These are phyloP conservation scores for Enteromius afrohamiltoni DNA, from an alignment of 2,797 vertebrate species.

Conservation along the genomic window DNA sequence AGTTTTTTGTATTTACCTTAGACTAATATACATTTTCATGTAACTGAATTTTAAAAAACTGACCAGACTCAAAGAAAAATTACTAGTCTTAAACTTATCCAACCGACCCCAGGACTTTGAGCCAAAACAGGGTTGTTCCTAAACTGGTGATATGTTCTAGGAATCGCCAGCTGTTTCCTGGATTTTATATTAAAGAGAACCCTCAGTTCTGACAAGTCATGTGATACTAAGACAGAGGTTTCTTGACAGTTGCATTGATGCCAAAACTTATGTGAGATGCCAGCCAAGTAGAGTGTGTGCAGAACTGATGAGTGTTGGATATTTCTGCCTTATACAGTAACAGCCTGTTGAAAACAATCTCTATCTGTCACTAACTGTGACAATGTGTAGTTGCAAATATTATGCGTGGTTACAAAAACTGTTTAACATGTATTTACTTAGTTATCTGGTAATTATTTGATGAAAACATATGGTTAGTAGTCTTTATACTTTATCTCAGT, in stretches of 20 bases:
- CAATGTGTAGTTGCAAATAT: too few species aligned
- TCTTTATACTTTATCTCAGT: background rate
- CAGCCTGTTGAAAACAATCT: background rate
- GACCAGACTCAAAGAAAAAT: too few species aligned
- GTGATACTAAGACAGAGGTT: conserved; percentile 4
- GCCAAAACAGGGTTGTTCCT: background rate
- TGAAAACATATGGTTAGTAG: too few species aligned
- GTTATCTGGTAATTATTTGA: too few species aligned
- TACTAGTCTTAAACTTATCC: too few species aligned
- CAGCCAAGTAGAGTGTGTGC: background rate
- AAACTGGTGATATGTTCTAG: conserved; percentile 20
- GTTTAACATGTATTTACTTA: too few species aligned
- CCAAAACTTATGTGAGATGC: conserved; percentile 5
- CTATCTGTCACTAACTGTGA: background rate
- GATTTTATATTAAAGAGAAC: conserved; percentile 2
- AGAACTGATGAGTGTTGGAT: background rate
- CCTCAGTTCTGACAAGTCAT: background rate
- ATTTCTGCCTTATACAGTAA: background rate
- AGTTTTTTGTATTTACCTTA: too few species aligned
- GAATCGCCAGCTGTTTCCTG: background rate
- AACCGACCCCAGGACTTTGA: background rate
- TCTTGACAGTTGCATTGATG: background rate
- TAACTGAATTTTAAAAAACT: too few species aligned
- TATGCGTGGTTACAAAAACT: background rate
- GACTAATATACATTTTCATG: too few species aligned